Evolutionary conservation across 2,113 vertebrate species (phyloP).

Genomic region (Paramisgurnus dabryanus): DNA sequence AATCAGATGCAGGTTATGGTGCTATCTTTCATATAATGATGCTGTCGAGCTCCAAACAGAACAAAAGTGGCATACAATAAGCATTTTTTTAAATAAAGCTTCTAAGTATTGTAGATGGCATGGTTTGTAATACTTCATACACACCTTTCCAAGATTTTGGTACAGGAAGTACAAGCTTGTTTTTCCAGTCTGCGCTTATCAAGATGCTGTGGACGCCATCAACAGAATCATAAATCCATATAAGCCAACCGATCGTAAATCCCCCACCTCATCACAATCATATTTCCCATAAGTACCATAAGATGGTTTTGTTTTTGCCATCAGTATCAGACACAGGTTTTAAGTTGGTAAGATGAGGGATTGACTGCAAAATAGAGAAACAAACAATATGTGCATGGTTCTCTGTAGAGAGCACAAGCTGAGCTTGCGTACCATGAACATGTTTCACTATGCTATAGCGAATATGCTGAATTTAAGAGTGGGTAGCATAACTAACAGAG

Average conservation of each 20-base stretch:
- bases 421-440: neutral
- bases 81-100: too few species aligned
- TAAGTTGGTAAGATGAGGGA: neutral
- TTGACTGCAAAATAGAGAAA: neutral
- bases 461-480: constrained; percentile 14
- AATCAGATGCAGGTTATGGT: too few species aligned
- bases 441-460: neutral
- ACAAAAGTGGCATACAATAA: too few species aligned
- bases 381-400: neutral
- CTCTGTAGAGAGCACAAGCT: neutral
- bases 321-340: neutral
- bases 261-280: neutral
- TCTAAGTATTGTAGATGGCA: too few species aligned
- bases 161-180: neutral
- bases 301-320: neutral
- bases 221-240: neutral
- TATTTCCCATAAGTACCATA: constrained; percentile 1
- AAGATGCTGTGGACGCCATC: neutral
- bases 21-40: too few species aligned
- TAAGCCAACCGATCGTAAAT: too few species aligned
- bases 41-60: too few species aligned
- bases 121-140: neutral
- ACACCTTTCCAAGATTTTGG: neutral
- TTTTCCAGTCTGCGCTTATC: neutral
- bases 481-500: constrained; percentile 17